A percentile compares a stretch with the other conserved stretches of the same genome.
phyloP scores from a whole-genome alignment of 1,140 invertebrate species.

The Drosophila pectinifera region DNA sequence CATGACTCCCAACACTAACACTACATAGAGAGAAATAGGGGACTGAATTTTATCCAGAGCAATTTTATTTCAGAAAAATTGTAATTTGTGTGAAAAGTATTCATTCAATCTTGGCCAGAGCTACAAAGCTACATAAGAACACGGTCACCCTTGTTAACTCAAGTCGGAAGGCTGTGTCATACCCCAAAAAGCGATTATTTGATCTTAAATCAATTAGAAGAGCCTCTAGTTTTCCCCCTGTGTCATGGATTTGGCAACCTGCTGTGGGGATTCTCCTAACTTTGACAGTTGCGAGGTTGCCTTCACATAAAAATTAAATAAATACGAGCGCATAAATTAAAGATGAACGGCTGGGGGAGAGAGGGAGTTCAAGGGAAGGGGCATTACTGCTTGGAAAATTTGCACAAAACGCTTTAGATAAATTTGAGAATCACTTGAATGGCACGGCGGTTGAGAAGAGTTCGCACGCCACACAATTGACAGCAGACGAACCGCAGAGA shows the following conservation, averaged over 20 bases:
- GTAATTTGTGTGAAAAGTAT: too few species aligned
- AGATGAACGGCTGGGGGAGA: slow-evolving; percentile 26
- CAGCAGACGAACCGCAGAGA: slow-evolving; percentile 70
- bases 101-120: too few species aligned
- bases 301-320: slow-evolving; percentile 71
- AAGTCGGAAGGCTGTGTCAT: too few species aligned
- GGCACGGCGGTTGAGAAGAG: slow-evolving; percentile 40
- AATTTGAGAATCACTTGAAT: slow-evolving; percentile 76
- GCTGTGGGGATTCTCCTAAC: slow-evolving; percentile 32
- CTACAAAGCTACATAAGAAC: neutral
- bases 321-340: slow-evolving; percentile 75
- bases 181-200: neutral
- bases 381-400: slow-evolving; percentile 39
- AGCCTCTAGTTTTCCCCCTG: slow-evolving; percentile 1
- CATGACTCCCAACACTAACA: slow-evolving; percentile 10
- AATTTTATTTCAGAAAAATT: neutral
- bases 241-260: slow-evolving; percentile 41
- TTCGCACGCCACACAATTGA: slow-evolving; percentile 80
- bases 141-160: neutral
- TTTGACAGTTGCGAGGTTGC: slow-evolving; percentile 48
- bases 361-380: slow-evolving; percentile 1
- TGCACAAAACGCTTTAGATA: slow-evolving; percentile 79
- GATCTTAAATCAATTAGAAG: neutral
- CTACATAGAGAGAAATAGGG: slow-evolving; percentile 5
- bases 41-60: neutral